phyloP scores from a whole-genome alignment of 2,797 vertebrate species.

The Eidolon dupreanum region DNA sequence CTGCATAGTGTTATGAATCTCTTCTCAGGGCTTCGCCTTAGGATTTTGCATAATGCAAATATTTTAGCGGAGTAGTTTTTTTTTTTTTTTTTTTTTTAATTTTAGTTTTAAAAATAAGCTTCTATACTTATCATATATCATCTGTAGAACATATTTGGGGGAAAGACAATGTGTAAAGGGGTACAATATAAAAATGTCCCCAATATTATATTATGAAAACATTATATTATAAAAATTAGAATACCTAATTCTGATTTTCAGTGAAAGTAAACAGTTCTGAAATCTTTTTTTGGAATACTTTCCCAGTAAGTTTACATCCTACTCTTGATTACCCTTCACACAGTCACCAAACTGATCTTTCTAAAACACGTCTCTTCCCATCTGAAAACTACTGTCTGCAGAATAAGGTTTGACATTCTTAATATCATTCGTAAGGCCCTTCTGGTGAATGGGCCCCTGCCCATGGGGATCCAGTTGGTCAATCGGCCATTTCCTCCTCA shows the following conservation, averaged over 20 bases:
- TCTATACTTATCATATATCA: not conserved
- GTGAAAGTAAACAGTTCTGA: not conserved
- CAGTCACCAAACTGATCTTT: not conserved
- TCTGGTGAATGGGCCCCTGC: not conserved
- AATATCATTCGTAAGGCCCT: not conserved
- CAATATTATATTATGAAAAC: not conserved
- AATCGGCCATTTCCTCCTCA: not conserved
- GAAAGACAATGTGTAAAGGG: not conserved
- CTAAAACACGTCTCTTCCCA: not conserved
- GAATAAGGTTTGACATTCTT: not conserved
- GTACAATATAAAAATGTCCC: not conserved
- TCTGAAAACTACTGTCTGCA: not conserved
- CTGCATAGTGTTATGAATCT: not conserved
- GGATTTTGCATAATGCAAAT: not conserved
- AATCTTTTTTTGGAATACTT: not conserved
- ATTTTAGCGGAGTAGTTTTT: not conserved
- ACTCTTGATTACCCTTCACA: not conserved
- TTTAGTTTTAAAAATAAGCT: not conserved
- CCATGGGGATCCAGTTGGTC: not conserved
- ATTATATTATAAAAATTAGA: too few species aligned
- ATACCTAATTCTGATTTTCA: not conserved
- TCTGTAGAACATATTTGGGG: not conserved
- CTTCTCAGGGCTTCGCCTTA: not conserved
- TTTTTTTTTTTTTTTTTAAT: not conserved
- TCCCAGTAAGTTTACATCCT: not conserved